Percentiles rank a stretch among this genome's conserved stretches.
Conservation (phyloP, 2,888 invertebrate species). For the Pyrrhopygopsis socrates region DNA sequence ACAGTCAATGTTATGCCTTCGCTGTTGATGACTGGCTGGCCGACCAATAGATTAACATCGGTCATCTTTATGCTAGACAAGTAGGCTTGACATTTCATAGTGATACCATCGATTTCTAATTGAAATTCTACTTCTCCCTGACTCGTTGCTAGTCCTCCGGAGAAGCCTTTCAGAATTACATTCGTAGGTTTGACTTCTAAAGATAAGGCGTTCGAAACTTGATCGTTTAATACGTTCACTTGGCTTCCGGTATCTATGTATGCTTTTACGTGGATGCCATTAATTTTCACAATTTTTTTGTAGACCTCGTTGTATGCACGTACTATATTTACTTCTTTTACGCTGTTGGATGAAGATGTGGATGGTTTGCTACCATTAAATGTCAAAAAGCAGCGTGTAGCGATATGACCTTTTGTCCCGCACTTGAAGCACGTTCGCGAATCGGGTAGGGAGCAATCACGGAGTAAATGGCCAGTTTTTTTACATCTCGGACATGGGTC, state of each 20-base stretch:
- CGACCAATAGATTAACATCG: slow-evolving; percentile 71
- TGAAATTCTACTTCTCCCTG: slow-evolving; percentile 73
- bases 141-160: slow-evolving; percentile 43
- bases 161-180: slow-evolving; percentile 65
- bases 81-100: slow-evolving; percentile 45
- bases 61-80: slow-evolving; percentile 68
- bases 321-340: background rate
- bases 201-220: background rate
- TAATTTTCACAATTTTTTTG: background rate
- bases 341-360: background rate
- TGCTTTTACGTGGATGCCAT: background rate
- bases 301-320: background rate
- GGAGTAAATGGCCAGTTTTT: slow-evolving; percentile 66
- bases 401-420: slow-evolving; percentile 72
- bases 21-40: slow-evolving; percentile 79
- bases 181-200: slow-evolving; percentile 34
- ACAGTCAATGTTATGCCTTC: slow-evolving; percentile 59
- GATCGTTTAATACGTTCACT: slow-evolving; percentile 48
- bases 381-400: slow-evolving; percentile 76
- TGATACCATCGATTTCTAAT: slow-evolving; percentile 65
- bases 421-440: slow-evolving; percentile 72
- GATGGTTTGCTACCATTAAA: background rate
- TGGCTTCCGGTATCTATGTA: slow-evolving; percentile 43
- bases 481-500: slow-evolving; percentile 77
- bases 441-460: slow-evolving; percentile 74